Conservation (phyloP, 2,113 vertebrate species). For the Nestor notabilis region DNA sequence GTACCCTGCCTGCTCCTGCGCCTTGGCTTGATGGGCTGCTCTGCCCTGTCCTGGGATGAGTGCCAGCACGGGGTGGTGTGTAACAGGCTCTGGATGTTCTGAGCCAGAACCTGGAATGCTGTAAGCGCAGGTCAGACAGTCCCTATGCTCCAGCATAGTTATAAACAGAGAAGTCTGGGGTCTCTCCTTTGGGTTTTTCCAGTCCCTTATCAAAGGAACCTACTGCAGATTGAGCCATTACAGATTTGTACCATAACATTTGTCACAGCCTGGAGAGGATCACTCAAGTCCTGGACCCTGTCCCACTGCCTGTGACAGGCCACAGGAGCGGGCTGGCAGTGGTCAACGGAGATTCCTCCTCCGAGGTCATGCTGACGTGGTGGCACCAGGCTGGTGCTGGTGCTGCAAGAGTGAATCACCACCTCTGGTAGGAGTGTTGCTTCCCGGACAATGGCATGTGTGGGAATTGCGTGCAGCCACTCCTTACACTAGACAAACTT, state of each 20-base stretch:
- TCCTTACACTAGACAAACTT: slow-evolving; percentile 28
- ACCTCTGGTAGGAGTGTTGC: not conserved
- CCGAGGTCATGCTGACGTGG: not conserved
- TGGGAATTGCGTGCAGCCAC: slow-evolving; percentile 6
- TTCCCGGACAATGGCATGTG: not conserved
- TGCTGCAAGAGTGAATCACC: accelerated
- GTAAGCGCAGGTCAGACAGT: not conserved
- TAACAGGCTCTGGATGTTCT: not conserved
- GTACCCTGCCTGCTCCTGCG: not conserved
- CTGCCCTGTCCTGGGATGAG: accelerated
- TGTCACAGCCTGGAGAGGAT: not conserved
- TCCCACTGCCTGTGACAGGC: not conserved
- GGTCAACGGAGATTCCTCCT: not conserved
- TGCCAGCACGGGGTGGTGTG: not conserved
- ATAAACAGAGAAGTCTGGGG: not conserved
- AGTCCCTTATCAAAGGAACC: not conserved
- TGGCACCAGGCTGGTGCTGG: not conserved
- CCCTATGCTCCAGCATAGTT: not conserved
- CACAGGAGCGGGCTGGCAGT: not conserved
- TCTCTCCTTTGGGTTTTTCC: not conserved
- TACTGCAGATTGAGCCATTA: not conserved
- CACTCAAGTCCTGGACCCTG: not conserved
- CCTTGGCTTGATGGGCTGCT: not conserved
- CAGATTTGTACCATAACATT: not conserved
- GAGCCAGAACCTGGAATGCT: not conserved